These are phyloP conservation scores for Acleris emargana DNA, from an alignment of 2,888 invertebrate genomes.

Conservation along the genomic window DNA sequence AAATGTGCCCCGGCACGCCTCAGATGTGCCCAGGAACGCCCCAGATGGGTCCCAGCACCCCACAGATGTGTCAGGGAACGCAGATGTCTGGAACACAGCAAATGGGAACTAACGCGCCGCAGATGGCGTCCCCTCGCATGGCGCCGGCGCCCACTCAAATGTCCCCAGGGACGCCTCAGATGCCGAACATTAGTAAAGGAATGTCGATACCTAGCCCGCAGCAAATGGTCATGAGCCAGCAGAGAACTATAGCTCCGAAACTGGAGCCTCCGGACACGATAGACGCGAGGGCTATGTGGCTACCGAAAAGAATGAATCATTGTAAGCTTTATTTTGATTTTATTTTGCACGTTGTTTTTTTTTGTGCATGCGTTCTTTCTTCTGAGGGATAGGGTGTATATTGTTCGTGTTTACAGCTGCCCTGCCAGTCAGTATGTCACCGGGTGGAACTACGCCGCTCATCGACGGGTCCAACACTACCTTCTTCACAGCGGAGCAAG, in stretches of 20 bases:
- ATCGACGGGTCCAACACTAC: constrained; percentile 70
- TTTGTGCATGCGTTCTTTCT: constrained; percentile 39
- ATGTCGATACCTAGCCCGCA: constrained; percentile 71
- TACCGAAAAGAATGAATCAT: constrained; percentile 86
- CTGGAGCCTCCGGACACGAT: constrained; percentile 84
- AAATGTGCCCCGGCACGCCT: constrained; percentile 43
- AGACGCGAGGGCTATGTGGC: constrained; percentile 85
- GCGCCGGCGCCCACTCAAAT: constrained; percentile 74
- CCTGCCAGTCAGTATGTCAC: constrained; percentile 76
- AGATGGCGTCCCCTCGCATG: constrained; percentile 74
- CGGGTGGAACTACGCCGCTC: constrained; percentile 72
- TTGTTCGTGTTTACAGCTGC: constrained; percentile 62
- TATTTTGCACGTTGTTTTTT: constrained; percentile 48
- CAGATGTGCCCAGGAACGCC: constrained; percentile 44
- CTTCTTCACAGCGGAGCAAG: constrained; percentile 74
- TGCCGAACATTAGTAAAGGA: constrained; percentile 71
- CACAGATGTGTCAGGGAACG: constrained; percentile 57
- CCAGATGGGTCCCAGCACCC: constrained; percentile 50
- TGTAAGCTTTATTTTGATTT: constrained; percentile 82
- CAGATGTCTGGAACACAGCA: constrained; percentile 60
- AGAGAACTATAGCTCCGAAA: constrained; percentile 81
- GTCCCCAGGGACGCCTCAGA: constrained; percentile 75
- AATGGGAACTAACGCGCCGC: constrained; percentile 62
- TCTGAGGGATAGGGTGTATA: constrained; percentile 41
- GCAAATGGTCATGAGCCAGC: constrained; percentile 70